These are phyloP conservation scores for Anniella stebbinsi DNA, from an alignment of 2,797 vertebrate genomes.

Conservation along the genomic window DNA sequence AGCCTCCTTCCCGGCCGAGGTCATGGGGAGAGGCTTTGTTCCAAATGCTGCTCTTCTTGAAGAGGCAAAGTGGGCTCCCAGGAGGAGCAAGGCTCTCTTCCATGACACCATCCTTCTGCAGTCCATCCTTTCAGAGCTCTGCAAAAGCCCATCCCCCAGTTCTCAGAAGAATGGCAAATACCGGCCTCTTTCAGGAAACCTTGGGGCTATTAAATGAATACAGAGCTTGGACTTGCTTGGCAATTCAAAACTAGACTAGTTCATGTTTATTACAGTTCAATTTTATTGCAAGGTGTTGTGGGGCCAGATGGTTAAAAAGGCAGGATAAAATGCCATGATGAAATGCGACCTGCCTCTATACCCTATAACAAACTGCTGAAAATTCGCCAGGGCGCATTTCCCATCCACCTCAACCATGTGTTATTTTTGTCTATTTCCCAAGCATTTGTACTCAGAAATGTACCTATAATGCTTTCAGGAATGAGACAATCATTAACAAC, in stretches of 20 bases:
- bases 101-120: slow-evolving; percentile 45
- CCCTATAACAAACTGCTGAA: background rate
- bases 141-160: background rate
- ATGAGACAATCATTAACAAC: background rate
- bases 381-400: background rate
- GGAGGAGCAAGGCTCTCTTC: background rate
- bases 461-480: background rate
- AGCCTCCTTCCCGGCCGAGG: no score
- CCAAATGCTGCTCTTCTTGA: no score
- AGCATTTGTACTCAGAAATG: background rate
- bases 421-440: background rate
- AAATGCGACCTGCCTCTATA: background rate
- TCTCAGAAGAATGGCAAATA: background rate
- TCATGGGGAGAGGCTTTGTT: no score
- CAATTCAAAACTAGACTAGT: background rate
- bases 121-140: slow-evolving; percentile 14
- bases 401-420: background rate
- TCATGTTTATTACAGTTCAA: background rate
- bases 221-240: no score
- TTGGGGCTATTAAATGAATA: background rate
- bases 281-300: background rate
- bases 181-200: background rate
- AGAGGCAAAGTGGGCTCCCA: background rate
- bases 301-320: background rate
- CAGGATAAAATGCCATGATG: background rate